Conservation (phyloP, 2,113 vertebrate genomes). For the Zosterops borbonicus region DNA sequence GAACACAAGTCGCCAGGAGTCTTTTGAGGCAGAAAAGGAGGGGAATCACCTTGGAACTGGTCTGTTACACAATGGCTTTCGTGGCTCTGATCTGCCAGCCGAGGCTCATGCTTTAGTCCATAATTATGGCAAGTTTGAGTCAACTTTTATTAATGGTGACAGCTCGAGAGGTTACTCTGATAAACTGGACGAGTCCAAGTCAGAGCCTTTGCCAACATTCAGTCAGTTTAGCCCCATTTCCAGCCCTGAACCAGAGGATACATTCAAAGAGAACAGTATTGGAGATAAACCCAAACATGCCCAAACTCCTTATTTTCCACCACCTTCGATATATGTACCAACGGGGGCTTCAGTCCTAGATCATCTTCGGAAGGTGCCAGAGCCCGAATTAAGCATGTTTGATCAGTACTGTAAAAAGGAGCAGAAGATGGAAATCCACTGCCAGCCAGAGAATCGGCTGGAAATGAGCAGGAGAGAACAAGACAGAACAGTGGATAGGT, state of each 20-base stretch:
- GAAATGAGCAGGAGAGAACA: conserved; percentile 58
- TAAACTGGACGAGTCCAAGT: conserved; percentile 78
- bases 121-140: conserved; percentile 83
- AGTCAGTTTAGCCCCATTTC: conserved; percentile 91
- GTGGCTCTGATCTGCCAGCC: conserved; percentile 69
- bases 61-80: conserved; percentile 87
- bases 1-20: conserved; percentile 92
- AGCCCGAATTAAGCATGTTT: conserved; percentile 81
- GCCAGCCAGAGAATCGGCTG: conserved; percentile 18
- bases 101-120: conserved; percentile 72
- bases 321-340: conserved; percentile 74
- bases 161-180: conserved; percentile 75
- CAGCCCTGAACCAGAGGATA: conserved; percentile 87
- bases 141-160: conserved; percentile 86
- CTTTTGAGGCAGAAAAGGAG: conserved; percentile 83
- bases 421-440: conserved; percentile 71
- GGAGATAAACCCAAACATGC: conserved; percentile 75
- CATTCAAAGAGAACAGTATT: conserved; percentile 74
- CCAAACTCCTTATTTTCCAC: conserved; percentile 79
- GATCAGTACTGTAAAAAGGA: conserved; percentile 83
- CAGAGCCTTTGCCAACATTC: conserved; percentile 81
- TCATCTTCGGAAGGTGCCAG: conserved; percentile 74
- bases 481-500: conserved; percentile 42
- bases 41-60: conserved; percentile 73
- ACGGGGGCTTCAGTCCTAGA: conserved; percentile 76